Conservation (phyloP, 2,113 vertebrate genomes). For the Atherinomorus stipes region DNA sequence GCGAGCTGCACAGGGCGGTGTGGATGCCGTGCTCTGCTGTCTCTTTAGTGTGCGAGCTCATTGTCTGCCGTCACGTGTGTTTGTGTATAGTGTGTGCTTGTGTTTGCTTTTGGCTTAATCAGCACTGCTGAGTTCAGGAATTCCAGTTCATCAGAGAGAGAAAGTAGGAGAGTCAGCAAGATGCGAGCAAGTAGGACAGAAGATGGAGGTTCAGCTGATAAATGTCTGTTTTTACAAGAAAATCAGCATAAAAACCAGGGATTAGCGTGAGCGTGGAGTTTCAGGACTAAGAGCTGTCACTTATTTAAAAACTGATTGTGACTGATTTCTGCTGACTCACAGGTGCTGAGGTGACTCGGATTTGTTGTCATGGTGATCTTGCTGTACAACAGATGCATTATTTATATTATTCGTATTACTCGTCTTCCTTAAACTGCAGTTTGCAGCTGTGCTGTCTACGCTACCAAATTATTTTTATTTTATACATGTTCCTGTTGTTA, state of each 20-base stretch:
- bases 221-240: slow-evolving; percentile 17
- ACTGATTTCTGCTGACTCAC: not conserved
- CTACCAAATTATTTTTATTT: too few species aligned
- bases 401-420: too few species aligned
- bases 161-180: slow-evolving; percentile 64
- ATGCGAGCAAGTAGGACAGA: slow-evolving; percentile 63
- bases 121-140: slow-evolving; percentile 83
- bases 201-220: slow-evolving; percentile 43
- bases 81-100: slow-evolving; percentile 52
- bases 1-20: slow-evolving; percentile 30
- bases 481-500: too few species aligned
- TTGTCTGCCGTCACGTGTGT: slow-evolving; percentile 72
- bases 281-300: not conserved
- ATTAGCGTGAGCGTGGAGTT: not conserved
- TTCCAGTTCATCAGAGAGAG: slow-evolving; percentile 75
- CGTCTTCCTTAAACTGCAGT: too few species aligned
- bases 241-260: not conserved
- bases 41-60: slow-evolving; percentile 69
- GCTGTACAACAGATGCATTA: too few species aligned
- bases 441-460: too few species aligned
- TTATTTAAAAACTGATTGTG: not conserved
- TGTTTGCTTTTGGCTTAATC: slow-evolving; percentile 83
- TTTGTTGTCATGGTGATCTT: too few species aligned
- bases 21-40: slow-evolving; percentile 53
- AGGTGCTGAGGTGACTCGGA: too few species aligned